phyloP scores from a whole-genome alignment of 2,888 invertebrate species.

The Caenorhabditis sp. region DNA sequence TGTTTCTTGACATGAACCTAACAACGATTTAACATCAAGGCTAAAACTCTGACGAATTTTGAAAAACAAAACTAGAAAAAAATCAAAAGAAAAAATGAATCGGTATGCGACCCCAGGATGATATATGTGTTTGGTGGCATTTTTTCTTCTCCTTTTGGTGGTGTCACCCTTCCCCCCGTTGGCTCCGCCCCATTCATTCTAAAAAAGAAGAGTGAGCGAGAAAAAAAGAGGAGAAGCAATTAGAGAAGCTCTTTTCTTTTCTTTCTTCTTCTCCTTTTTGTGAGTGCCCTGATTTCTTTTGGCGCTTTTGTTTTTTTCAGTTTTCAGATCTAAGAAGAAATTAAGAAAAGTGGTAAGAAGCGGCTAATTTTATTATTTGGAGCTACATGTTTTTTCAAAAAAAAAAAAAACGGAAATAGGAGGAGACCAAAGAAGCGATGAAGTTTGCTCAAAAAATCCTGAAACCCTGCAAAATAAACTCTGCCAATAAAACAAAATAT shows the following conservation, averaged over 20 bases:
- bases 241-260: neutral
- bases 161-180: neutral
- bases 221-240: conserved; percentile 1
- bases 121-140: neutral
- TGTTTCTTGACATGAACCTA: too few relatives aligned
- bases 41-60: neutral
- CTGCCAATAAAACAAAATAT: too few relatives aligned
- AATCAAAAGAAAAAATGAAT: neutral
- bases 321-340: too few relatives aligned
- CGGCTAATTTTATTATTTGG: too few relatives aligned
- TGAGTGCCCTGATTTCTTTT: neutral
- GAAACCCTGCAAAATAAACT: too few relatives aligned
- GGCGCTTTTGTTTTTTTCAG: neutral
- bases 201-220: neutral
- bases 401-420: neutral
- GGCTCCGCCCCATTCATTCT: neutral
- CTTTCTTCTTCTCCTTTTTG: neutral
- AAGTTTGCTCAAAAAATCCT: too few relatives aligned
- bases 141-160: neutral
- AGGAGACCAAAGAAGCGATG: too few relatives aligned
- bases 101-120: neutral
- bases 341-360: too few relatives aligned
- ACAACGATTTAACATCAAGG: neutral
- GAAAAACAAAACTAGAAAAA: neutral
- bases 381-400: neutral